Evolutionary conservation across 2,888 invertebrate species (phyloP).

Genomic region (Troides aeacus): DNA sequence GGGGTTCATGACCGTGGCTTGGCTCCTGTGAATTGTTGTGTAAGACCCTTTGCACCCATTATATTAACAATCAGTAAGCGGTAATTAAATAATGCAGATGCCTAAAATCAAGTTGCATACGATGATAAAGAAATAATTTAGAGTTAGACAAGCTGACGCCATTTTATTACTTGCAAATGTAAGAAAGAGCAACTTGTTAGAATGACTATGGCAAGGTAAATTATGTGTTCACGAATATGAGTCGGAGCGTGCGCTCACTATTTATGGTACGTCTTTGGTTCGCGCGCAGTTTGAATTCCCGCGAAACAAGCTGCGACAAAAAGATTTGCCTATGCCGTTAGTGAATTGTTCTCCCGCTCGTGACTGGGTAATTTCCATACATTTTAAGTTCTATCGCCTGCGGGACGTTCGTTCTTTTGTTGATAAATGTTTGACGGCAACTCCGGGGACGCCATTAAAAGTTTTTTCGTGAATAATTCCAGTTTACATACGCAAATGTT

Average conservation of each 20-base stretch:
- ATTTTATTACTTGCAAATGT: slow-evolving; percentile 30
- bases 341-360: slow-evolving; percentile 79
- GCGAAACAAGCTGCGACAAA: slow-evolving; percentile 77
- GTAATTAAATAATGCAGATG: no score
- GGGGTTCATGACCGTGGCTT: no score
- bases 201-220: slow-evolving; percentile 29
- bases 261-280: slow-evolving; percentile 30
- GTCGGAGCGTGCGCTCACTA: slow-evolving; percentile 27
- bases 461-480: slow-evolving; percentile 80
- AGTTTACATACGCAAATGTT: slow-evolving; percentile 81
- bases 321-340: slow-evolving; percentile 79
- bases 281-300: slow-evolving; percentile 64
- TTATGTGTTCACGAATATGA: slow-evolving; percentile 29
- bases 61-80: no score
- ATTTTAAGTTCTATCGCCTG: slow-evolving; percentile 80
- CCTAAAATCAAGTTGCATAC: no score
- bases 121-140: slow-evolving; percentile 13
- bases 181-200: slow-evolving; percentile 33
- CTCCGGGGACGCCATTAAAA: slow-evolving; percentile 80
- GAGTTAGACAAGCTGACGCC: slow-evolving; percentile 14
- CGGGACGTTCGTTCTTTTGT: slow-evolving; percentile 81
- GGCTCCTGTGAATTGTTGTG: no score
- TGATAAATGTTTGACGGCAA: slow-evolving; percentile 81
- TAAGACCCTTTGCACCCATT: no score
- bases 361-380: slow-evolving; percentile 81